phyloP scores from a whole-genome alignment of 2,113 vertebrate species.

The Mus musculus region DNA sequence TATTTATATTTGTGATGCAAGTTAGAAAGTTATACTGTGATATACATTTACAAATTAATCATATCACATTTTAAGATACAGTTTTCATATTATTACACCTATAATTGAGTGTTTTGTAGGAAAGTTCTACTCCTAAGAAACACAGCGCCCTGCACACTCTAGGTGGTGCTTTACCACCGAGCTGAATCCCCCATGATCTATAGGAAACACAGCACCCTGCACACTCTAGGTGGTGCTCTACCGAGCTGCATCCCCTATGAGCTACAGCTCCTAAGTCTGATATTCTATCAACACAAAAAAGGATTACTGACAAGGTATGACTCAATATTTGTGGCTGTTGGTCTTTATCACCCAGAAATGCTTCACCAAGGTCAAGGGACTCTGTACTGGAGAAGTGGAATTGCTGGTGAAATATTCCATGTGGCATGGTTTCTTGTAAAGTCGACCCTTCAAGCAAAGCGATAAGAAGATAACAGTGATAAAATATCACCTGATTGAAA shows the following conservation, averaged over 20 bases:
- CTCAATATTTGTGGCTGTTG: constrained; percentile 43
- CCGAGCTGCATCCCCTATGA: neutral
- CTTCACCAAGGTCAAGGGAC: constrained; percentile 64
- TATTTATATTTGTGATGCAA: neutral
- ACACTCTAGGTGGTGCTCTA: neutral
- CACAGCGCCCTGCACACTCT: neutral
- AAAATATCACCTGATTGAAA: constrained; percentile 10
- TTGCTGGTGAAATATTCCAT: constrained; percentile 38
- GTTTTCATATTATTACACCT: neutral
- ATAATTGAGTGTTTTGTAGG: neutral
- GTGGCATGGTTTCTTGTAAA: neutral
- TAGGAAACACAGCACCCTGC: neutral
- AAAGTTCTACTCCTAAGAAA: constrained; percentile 7
- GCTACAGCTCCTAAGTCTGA: neutral
- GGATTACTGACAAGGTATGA: constrained; percentile 5
- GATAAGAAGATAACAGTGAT: neutral
- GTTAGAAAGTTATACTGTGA: neutral
- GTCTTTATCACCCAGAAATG: constrained; percentile 61
- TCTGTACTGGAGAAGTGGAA: constrained; percentile 29
- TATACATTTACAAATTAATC: neutral
- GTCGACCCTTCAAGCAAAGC: constrained; percentile 32
- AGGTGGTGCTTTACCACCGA: neutral
- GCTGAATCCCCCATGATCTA: neutral
- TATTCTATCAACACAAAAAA: neutral
- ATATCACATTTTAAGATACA: neutral